Base-by-base conservation (phyloP, 2,113 vertebrate species). In the Entelurus aequoreus region DNA sequence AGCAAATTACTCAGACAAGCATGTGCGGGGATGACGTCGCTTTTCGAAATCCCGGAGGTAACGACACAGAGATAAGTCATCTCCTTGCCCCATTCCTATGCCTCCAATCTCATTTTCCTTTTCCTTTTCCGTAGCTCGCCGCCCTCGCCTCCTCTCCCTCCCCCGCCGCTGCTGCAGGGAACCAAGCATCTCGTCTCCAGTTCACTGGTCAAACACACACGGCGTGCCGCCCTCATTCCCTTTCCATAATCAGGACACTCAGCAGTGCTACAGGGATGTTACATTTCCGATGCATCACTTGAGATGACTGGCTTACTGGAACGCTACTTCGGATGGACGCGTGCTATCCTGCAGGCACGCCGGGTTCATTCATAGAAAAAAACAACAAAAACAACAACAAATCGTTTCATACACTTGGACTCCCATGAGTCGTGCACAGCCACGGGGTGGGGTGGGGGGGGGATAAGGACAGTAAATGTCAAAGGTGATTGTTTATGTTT, bases 151-250 rank as follows among this genome's bases (percentile, higher is more conserved):
- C 8, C 66, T 48, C 56, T 42, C 46, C 46, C 53, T 57, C 72
- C 57, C 72, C 59, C 48, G 53, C 54, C 42, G 40, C 71, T 81
- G 74, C 87, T 83, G 81, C 82, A 83, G 85, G 85, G 79, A 81
- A 81, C 81, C 83, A 82, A 82, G 85, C 82, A 78, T 81, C 80
- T 80, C 66, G 72, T 86, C 84, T 86, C 56, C 87, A 88, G 81
- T 85, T 88, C 82, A 84, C 85, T 88, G 85, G 85, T 88, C 85
- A 86, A 84, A 85, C 80, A 85, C 79, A 83, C 77, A 87, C 80
- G 75, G 71, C 76, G 78, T 74, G 85, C 78, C 68, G 81, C 67
- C 87, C 80, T 87, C 83, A 82, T 87, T 87, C 78, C 72, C 79
- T 79, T 19, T 83, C 78, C 59, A 75, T 82, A 87, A 88, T 84